Conservation (phyloP, 1,140 invertebrate genomes). For the Meloidogyne hapla region DNA sequence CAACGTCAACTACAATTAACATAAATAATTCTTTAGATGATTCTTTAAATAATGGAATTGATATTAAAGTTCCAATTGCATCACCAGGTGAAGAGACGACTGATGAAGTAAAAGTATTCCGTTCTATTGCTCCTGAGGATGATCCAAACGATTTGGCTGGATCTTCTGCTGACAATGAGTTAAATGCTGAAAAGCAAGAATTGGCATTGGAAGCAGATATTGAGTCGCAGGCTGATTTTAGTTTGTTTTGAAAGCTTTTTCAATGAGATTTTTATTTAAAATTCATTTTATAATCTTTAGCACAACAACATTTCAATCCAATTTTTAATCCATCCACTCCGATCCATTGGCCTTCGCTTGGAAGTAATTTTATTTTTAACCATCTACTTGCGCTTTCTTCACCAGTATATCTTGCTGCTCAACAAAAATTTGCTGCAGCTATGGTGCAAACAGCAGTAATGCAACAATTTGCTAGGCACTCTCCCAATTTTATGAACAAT, state of each 20-base stretch:
- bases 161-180: slow-evolving; percentile 18
- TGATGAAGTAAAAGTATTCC: slow-evolving; percentile 32
- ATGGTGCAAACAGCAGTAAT: slow-evolving; percentile 8
- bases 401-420: slow-evolving; percentile 7
- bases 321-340: slow-evolving; percentile 9
- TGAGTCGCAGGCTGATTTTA: slow-evolving; percentile 11
- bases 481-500: background rate
- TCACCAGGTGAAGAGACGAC: slow-evolving; percentile 17
- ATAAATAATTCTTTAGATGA: background rate
- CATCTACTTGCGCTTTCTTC: slow-evolving; percentile 8
- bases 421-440: slow-evolving; percentile 14
- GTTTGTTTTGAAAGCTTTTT: slow-evolving; percentile 14
- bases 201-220: slow-evolving; percentile 25
- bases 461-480: too few relatives aligned
- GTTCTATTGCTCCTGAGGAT: slow-evolving; percentile 13
- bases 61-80: background rate
- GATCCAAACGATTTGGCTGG: slow-evolving; percentile 22
- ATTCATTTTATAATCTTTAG: background rate
- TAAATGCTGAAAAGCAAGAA: slow-evolving; percentile 23
- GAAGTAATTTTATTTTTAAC: slow-evolving; percentile 23
- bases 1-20: background rate
- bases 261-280: background rate
- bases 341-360: slow-evolving; percentile 12
- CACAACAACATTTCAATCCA: slow-evolving; percentile 9
- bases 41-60: background rate